phyloP scores from a whole-genome alignment of 2,113 vertebrate genomes.

The Hemiprocne comata region DNA sequence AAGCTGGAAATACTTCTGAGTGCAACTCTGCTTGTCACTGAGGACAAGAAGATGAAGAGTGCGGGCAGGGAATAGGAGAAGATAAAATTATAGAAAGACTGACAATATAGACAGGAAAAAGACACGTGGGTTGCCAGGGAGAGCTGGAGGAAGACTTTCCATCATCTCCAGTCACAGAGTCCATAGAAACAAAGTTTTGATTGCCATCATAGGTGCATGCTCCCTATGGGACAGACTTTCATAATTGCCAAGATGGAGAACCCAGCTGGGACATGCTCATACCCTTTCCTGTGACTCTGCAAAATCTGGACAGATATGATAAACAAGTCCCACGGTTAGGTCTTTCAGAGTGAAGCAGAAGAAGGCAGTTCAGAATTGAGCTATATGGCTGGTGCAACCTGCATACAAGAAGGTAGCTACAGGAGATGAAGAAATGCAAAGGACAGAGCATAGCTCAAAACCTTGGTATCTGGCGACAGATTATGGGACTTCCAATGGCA shows the following conservation, averaged over 20 bases:
- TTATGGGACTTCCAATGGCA: not conserved
- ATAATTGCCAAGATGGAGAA: not conserved
- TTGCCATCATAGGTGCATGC: not conserved
- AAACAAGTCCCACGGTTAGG: not conserved
- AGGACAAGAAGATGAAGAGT: not conserved
- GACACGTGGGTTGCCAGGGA: not conserved
- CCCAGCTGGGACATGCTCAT: not conserved
- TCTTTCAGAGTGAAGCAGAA: not conserved
- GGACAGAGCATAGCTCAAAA: not conserved
- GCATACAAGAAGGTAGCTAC: not conserved
- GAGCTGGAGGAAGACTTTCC: not conserved
- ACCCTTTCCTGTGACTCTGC: not conserved
- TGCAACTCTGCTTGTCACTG: not conserved
- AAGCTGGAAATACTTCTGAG: not conserved
- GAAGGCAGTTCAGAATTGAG: not conserved
- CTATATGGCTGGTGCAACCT: not conserved
- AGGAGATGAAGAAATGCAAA: not conserved
- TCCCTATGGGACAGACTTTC: not conserved
- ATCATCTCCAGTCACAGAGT: not conserved
- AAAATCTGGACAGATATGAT: not conserved
- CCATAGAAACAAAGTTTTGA: not conserved
- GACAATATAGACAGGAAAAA: not conserved
- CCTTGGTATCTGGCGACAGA: not conserved
- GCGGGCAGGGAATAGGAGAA: not conserved
- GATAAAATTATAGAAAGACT: not conserved